These are phyloP conservation scores for Pedionomus torquatus DNA, from an alignment of 2,113 vertebrate genomes.

Conservation along the genomic window DNA sequence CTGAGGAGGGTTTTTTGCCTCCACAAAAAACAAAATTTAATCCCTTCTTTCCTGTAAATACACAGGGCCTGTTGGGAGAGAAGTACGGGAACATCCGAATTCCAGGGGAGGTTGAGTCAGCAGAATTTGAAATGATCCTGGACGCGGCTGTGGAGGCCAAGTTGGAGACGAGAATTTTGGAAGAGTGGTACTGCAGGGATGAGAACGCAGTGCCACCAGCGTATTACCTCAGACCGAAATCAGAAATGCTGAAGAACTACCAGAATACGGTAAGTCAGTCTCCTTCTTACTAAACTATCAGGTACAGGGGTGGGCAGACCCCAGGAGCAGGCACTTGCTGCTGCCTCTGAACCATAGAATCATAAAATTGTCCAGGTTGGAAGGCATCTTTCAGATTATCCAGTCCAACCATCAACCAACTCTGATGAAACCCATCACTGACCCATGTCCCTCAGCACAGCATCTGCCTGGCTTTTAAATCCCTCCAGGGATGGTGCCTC, in stretches of 20 bases:
- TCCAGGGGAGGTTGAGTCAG: constrained; percentile 94
- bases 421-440: too few relatives aligned
- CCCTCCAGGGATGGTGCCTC: too few relatives aligned
- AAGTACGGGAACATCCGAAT: constrained; percentile 97
- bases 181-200: constrained; percentile 98
- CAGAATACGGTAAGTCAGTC: constrained; percentile 82
- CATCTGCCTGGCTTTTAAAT: too few relatives aligned
- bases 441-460: too few relatives aligned
- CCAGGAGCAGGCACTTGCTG: background rate
- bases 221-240: constrained; percentile 97
- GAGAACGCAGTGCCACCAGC: constrained; percentile 96
- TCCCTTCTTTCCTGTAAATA: constrained; percentile 41
- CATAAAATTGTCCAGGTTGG: too few relatives aligned
- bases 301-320: background rate
- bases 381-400: too few relatives aligned
- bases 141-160: constrained; percentile 93
- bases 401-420: too few relatives aligned
- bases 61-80: constrained; percentile 94
- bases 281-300: background rate
- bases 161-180: constrained; percentile 91
- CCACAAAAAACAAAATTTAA: constrained; percentile 59
- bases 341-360: background rate
- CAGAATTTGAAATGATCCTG: constrained; percentile 98
- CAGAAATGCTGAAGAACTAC: constrained; percentile 89
- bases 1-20: background rate